Conservation (phyloP, 1,140 invertebrate genomes). For the Magallana angulata region DNA sequence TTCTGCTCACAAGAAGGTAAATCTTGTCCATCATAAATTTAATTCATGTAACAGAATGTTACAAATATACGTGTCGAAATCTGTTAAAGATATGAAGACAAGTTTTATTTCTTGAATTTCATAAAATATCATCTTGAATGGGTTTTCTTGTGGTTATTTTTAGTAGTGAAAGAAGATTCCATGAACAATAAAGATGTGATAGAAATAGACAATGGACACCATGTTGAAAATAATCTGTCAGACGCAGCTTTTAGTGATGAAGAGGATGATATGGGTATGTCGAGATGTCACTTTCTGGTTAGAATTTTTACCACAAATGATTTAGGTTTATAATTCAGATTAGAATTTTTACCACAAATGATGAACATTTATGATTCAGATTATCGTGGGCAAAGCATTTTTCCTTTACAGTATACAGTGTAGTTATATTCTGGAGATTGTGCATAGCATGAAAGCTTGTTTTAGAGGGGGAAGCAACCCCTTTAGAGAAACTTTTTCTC, state of each 20-base stretch:
- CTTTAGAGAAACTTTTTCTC: not conserved
- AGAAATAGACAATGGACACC: conserved; percentile 69
- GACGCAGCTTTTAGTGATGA: conserved; percentile 86
- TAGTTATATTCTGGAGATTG: too few relatives aligned
- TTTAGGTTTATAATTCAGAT: too few relatives aligned
- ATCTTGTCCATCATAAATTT: not conserved
- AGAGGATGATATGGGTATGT: conserved; percentile 85
- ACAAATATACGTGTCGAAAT: too few relatives aligned
- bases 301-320: too few relatives aligned
- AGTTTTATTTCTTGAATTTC: too few relatives aligned
- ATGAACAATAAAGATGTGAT: conserved; percentile 61
- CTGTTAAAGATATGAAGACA: too few relatives aligned
- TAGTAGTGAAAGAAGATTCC: conserved; percentile 69
- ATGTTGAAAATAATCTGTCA: conserved; percentile 80
- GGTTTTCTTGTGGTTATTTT: not conserved
- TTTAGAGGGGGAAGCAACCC: conserved; percentile 76
- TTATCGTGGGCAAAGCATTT: too few relatives aligned
- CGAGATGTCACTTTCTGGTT: too few relatives aligned
- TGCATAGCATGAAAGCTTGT: too few relatives aligned
- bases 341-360: too few relatives aligned
- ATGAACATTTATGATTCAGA: too few relatives aligned
- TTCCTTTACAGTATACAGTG: too few relatives aligned
- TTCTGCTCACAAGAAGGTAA: conserved; percentile 85
- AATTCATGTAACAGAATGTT: not conserved
- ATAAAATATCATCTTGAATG: not conserved